Evolutionary conservation across 2,888 invertebrate genomes (phyloP).

Genomic region (Netelia fuscicornis): DNA sequence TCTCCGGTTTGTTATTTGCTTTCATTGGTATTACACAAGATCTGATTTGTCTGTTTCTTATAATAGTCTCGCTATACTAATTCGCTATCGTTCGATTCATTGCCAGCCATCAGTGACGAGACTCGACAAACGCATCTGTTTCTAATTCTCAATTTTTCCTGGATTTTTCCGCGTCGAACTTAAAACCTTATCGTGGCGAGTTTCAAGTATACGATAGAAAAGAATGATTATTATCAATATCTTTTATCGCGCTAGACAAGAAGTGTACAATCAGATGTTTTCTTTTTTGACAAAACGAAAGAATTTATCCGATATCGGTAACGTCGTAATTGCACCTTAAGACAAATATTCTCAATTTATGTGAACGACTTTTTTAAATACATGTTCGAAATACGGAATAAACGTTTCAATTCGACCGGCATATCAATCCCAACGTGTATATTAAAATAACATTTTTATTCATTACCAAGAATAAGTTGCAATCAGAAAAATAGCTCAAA

Average conservation of each 20-base stretch:
- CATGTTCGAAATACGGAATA: no score
- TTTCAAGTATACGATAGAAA: neutral
- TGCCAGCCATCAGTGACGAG: conserved; percentile 5
- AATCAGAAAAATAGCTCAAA: no score
- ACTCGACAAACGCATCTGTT: neutral
- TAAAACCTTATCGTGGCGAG: neutral
- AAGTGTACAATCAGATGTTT: neutral
- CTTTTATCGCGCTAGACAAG: neutral
- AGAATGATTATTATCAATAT: neutral
- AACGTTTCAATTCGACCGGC: neutral
- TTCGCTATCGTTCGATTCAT: conserved; percentile 1
- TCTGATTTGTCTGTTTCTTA: neutral
- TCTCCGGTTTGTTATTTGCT: neutral
- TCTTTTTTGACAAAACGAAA: neutral
- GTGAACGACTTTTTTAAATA: neutral
- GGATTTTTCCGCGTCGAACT: neutral
- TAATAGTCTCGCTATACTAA: conserved; percentile 10
- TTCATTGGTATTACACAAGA: neutral
- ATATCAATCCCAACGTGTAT: neutral
- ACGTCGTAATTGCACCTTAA: neutral
- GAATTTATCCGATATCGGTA: no score
- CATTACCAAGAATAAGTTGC: no score
- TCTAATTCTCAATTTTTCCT: neutral
- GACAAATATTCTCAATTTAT: neutral
- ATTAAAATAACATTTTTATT: neutral